Evolutionary conservation across 2,797 vertebrate species (phyloP), one percentile per base, ranked within the genome.

Genomic region (Brachymystax lenok): DNA sequence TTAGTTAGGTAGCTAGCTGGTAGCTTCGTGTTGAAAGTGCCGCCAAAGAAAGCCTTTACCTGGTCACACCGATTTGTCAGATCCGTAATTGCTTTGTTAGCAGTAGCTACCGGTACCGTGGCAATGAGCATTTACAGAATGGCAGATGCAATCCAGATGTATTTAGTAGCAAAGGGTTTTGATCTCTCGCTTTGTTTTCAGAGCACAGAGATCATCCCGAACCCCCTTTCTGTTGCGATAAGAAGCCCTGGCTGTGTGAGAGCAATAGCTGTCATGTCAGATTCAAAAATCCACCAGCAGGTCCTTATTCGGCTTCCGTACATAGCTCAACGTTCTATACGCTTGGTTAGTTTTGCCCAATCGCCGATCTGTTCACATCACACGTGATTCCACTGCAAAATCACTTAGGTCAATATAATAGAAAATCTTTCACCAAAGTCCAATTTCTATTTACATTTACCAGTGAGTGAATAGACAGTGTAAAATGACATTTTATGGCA

Each of bases 1-100:
- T 33, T 68, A 17, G 77, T 69, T 79, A 86, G 82, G 77, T 92
- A 93, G 88, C 88, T 89, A 70, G 68, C 69, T 71, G 14, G 17
- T 66, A 72, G 59, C 73, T 66, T 86, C 70, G 85, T 77, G 84
- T 86, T 88, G 83, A 91, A 92, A 93, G 91, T 91, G 82, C 87
- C 92, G 91, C 92, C 89, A 71, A 71, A 71, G 84, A 71, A 71
- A 71, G 84, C 74, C 74, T 86, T 94, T 94, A 94, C 94, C 93
- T 94, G 90, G 35, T 92, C 80, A 24, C 79, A 88, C 86, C 82
- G 89, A 72, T 81, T 86, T 73, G 77, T 85, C 87, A 82, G 88
- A 84, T 85, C 83, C 87, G 82, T 80, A 74, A 80, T 86, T 83
- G 72, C 84, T 79, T 80, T 73, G 77, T 86, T 75, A 69, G 73